Conservation (phyloP, 2,797 vertebrate species). For the Tragelaphus oryx region DNA sequence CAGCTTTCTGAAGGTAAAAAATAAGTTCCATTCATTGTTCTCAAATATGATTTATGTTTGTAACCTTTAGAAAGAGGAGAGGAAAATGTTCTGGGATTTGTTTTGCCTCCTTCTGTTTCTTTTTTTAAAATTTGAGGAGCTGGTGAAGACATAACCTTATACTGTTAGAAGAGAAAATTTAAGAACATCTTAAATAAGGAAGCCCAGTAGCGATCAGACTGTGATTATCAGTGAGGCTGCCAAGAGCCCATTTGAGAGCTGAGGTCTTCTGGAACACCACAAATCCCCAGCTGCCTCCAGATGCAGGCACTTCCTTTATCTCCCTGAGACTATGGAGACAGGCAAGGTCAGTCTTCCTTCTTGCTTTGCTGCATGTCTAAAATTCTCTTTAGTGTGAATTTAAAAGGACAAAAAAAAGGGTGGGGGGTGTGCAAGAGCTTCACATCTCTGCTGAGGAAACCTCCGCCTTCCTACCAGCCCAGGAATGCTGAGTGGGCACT, state of each 20-base stretch:
- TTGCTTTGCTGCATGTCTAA: constrained; percentile 36
- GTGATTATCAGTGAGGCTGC: constrained; percentile 68
- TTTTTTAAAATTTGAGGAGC: constrained; percentile 48
- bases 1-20: constrained; percentile 42
- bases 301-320: constrained; percentile 56
- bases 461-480: background rate
- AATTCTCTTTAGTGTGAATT: constrained; percentile 36
- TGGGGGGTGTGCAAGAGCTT: background rate
- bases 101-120: constrained; percentile 12
- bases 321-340: constrained; percentile 59
- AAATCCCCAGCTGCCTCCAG: constrained; percentile 68
- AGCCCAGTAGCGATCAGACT: constrained; percentile 51
- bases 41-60: constrained; percentile 54
- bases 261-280: constrained; percentile 62
- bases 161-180: constrained; percentile 62
- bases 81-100: background rate
- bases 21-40: constrained; percentile 53
- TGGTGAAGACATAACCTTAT: constrained; percentile 60
- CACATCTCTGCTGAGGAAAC: constrained; percentile 48
- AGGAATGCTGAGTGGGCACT: background rate
- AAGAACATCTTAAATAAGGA: constrained; percentile 71
- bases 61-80: constrained; percentile 28
- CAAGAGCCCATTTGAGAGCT: constrained; percentile 55
- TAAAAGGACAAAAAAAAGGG: background rate
- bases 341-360: constrained; percentile 53